Percentiles rank a stretch among this genome's conserved stretches.
phyloP scores from a whole-genome alignment of 2,888 invertebrate genomes.

The Epirrhoe alternata region DNA sequence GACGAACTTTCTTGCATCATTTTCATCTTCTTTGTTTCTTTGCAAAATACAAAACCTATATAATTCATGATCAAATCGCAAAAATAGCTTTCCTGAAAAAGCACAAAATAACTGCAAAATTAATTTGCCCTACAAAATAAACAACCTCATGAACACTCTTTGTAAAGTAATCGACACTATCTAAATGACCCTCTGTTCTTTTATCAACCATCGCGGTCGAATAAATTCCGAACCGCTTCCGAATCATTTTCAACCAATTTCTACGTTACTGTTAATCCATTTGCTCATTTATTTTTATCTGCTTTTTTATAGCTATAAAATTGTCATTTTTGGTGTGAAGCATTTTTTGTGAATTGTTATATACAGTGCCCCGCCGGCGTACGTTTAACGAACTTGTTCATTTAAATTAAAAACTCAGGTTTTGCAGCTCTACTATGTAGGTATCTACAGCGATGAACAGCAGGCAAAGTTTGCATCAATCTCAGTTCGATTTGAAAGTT shows the following conservation, averaged over 20 bases:
- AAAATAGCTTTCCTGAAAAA: neutral
- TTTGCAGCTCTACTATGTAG: neutral
- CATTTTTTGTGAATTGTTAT: neutral
- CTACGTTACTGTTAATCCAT: conserved; percentile 22
- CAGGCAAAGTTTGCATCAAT: no score
- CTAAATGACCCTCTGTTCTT: conserved; percentile 22
- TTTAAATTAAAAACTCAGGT: neutral
- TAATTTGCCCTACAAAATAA: conserved; percentile 4
- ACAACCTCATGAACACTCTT: conserved; percentile 8
- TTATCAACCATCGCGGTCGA: conserved; percentile 22
- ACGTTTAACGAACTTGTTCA: neutral
- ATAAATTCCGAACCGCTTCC: conserved; percentile 24
- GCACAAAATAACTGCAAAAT: neutral
- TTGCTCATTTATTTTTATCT: conserved; percentile 26
- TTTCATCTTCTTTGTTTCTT: no score
- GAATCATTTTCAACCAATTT: conserved; percentile 28
- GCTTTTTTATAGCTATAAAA: conserved; percentile 1
- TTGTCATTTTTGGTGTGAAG: neutral
- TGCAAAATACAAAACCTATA: no score
- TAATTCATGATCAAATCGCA: no score
- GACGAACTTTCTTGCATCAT: no score
- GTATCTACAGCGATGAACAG: no score
- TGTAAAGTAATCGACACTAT: conserved; percentile 22
- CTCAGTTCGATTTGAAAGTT: no score
- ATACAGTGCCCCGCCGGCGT: neutral